Evolutionary conservation across 2,797 vertebrate genomes (phyloP).

Genomic region (Rhodeus uyekii): DNA sequence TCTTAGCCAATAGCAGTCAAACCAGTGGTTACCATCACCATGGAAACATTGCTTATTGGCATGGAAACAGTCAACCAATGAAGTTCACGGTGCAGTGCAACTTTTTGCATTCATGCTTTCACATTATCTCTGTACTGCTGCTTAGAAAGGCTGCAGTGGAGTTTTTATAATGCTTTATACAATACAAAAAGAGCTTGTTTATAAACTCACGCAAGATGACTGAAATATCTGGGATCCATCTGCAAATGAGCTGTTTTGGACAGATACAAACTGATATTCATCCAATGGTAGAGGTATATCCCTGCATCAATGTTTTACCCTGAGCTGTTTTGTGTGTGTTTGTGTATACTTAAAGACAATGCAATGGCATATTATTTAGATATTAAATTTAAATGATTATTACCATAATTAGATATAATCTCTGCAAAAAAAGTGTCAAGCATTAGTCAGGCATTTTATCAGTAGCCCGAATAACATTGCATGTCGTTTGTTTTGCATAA

Average conservation of each 20-base stretch:
- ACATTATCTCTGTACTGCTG: neutral
- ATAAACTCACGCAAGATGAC: neutral
- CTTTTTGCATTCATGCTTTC: constrained; percentile 38
- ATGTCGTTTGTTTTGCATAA: too few species aligned
- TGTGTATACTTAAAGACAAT: too few species aligned
- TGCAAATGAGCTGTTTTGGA: neutral
- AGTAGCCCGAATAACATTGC: too few species aligned
- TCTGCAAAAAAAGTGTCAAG: too few species aligned
- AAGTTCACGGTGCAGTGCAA: constrained; percentile 42
- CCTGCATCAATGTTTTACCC: neutral
- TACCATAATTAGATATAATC: too few species aligned
- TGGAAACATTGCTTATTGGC: constrained; percentile 66
- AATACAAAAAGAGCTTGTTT: neutral
- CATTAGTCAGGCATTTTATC: too few species aligned
- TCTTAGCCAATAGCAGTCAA: constrained; percentile 36
- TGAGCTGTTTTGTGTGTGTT: neutral
- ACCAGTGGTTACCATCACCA: constrained; percentile 62
- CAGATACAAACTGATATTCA: neutral
- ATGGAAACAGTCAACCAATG: constrained; percentile 58
- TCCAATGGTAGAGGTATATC: neutral
- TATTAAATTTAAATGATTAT: too few species aligned
- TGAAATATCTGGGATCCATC: neutral
- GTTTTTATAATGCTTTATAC: neutral
- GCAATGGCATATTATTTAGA: too few species aligned
- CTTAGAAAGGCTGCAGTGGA: neutral